Evolutionary conservation across 2,888 invertebrate species (phyloP), one percentile per base, ranked within the genome.

Genomic region (Eupithecia inturbata): DNA sequence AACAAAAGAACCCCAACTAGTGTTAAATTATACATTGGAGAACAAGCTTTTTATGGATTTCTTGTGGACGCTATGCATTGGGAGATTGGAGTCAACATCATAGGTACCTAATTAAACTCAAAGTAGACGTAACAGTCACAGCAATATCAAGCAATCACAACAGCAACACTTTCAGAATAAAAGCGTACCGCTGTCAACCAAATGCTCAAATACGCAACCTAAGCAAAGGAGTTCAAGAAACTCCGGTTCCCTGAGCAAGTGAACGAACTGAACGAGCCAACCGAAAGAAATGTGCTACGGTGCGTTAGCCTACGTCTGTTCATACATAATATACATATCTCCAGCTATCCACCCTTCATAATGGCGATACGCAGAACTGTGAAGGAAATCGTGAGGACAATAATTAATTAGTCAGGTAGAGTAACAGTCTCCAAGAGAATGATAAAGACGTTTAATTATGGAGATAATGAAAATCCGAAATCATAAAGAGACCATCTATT

Each of bases 231-330:
- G n/a, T 53, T 63, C 63, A 63, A 64, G n/a, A 22, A 64, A 63
- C 63, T 33, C n/a, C n/a, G 12, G 10, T 64, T 19, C 12, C 19
- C 1, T 31, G 28, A 28, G 31, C 63, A 28, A 36, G 33, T 63
- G 33, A 63, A 63, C 33, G 63, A 63, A 63, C 63, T 62, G 28
- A 62, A 19, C 63, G 9, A 33, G 63, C 33, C 33, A 64, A 33
- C 63, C 22, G 63, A 33, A n/a, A 64, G 36, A 2, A 33, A 57
- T 57, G 12, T 10, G 14, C 12, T 31, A 62, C 36, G 36, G 63
- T 64, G n/a, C n/a, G 63, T 36, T 64, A 64, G 36, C 63, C 36
- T 64, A 2, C 45, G 6, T 45, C n/a, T n/a, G n/a, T 7, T 5
- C 12, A 36, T 41, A 41, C 16, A 4, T 39, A 7, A 36, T 10